Conservation (phyloP, 2,888 invertebrate species). For the Pheosia tremula region DNA sequence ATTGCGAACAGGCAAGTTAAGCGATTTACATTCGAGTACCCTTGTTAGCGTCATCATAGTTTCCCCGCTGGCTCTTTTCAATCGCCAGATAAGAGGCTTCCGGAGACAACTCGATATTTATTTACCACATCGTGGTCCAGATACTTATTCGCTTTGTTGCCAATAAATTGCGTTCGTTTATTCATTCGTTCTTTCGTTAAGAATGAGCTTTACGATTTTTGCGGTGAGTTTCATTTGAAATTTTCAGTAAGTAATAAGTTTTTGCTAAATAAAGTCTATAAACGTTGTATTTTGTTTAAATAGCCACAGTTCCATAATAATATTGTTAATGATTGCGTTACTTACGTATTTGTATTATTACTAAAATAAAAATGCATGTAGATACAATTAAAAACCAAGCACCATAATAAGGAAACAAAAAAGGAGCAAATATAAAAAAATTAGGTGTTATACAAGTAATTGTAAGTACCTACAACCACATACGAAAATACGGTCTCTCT, state of each 20-base stretch:
- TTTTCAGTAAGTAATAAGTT: conserved; percentile 15
- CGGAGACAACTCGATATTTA: conserved; percentile 68
- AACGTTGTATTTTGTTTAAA: conserved; percentile 20
- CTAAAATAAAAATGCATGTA: too few relatives aligned
- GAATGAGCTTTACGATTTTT: conserved; percentile 52
- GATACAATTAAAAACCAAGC: too few relatives aligned
- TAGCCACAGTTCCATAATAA: conserved; percentile 3
- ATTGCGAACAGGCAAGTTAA: not conserved
- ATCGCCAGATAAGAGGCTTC: conserved; percentile 78
- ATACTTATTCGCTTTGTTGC: conserved; percentile 58
- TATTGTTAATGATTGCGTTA: too few relatives aligned
- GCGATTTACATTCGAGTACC: conserved; percentile 45
- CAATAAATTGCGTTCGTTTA: conserved; percentile 64
- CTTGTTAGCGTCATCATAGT: conserved; percentile 52
- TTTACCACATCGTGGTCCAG: conserved; percentile 58
- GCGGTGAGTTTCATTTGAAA: conserved; percentile 32
- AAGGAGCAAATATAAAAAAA: too few relatives aligned
- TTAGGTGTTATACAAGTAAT: too few relatives aligned
- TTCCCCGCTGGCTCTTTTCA: conserved; percentile 70
- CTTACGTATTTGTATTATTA: too few relatives aligned
- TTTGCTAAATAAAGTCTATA: conserved; percentile 27
- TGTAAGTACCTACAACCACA: too few relatives aligned
- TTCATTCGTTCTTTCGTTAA: conserved; percentile 54
- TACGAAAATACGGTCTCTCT: too few relatives aligned
- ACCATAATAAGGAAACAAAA: too few relatives aligned